Percentiles rank a stretch among this genome's conserved stretches.
Evolutionary conservation across 2,113 vertebrate species (phyloP).

Genomic region (Rhea americana): DNA sequence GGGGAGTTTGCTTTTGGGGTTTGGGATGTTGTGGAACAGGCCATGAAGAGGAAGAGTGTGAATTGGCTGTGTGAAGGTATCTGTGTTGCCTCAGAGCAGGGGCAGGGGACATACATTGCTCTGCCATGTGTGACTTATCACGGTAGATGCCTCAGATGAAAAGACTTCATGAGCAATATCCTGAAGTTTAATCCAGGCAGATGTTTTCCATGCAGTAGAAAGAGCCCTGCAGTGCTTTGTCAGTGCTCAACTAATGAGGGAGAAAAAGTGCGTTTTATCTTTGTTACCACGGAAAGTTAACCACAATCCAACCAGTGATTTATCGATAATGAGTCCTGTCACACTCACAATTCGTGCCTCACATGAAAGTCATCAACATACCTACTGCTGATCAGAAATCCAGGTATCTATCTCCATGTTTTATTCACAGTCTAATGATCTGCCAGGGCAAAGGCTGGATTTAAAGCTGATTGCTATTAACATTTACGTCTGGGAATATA

Average conservation of each 20-base stretch:
- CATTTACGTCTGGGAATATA: slow-evolving; percentile 32
- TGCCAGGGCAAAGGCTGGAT: slow-evolving; percentile 2
- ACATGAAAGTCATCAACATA: slow-evolving; percentile 52
- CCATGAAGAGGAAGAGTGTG: background rate
- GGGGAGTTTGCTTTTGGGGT: background rate
- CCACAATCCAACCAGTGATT: slow-evolving; percentile 51
- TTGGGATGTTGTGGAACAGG: background rate
- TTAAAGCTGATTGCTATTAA: slow-evolving; percentile 39
- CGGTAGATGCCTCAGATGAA: background rate
- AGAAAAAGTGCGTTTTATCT: slow-evolving; percentile 55
- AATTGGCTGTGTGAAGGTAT: background rate
- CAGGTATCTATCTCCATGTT: slow-evolving; percentile 26
- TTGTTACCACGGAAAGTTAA: slow-evolving; percentile 62
- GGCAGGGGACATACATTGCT: background rate
- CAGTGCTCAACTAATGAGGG: slow-evolving; percentile 68
- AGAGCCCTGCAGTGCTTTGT: slow-evolving; percentile 50
- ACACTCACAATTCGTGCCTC: slow-evolving; percentile 34
- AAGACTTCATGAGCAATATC: background rate
- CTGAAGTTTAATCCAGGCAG: slow-evolving; percentile 41
- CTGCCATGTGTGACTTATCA: background rate
- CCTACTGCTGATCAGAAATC: slow-evolving; percentile 32
- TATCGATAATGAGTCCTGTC: slow-evolving; percentile 66
- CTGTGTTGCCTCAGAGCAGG: background rate
- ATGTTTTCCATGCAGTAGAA: slow-evolving; percentile 33
- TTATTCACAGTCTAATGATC: slow-evolving; percentile 43